A percentile compares a stretch with the other conserved stretches of the same genome.
Conservation (phyloP, 2,888 invertebrate species). For the Julus scandinavius region DNA sequence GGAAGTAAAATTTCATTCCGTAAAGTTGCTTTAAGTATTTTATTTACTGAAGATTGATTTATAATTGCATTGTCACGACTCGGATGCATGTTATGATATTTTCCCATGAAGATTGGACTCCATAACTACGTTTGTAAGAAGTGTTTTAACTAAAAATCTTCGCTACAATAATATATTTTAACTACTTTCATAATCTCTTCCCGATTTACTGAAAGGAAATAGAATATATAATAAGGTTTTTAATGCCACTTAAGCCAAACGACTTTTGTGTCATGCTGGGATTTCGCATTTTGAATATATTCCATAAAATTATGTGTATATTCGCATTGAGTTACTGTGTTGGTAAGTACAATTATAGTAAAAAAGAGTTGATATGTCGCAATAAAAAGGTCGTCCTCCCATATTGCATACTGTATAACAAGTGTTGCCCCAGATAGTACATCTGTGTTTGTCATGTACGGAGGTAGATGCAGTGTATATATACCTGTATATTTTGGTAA, state of each 20-base stretch:
- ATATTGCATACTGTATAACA: too few species aligned
- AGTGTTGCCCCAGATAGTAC: neutral
- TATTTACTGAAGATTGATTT: neutral
- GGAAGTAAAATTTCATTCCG: conserved; percentile 28
- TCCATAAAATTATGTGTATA: neutral
- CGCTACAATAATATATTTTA: neutral
- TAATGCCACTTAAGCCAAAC: neutral
- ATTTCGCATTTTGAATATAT: neutral
- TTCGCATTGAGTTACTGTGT: neutral
- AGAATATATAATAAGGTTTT: neutral
- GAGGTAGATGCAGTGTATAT: neutral
- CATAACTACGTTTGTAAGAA: too few species aligned
- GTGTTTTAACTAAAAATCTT: too few species aligned
- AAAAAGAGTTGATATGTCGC: neutral
- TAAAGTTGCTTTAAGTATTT: neutral
- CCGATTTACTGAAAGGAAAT: neutral
- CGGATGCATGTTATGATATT: neutral
- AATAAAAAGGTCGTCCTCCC: neutral
- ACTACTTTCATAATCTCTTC: too few species aligned
- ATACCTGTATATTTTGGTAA: neutral
- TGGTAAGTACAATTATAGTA: neutral
- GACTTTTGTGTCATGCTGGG: neutral
- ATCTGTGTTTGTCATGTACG: neutral
- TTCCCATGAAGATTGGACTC: too few species aligned
- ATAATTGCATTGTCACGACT: neutral